phyloP scores from a whole-genome alignment of 2,888 invertebrate species.

The Arenicola marina region DNA sequence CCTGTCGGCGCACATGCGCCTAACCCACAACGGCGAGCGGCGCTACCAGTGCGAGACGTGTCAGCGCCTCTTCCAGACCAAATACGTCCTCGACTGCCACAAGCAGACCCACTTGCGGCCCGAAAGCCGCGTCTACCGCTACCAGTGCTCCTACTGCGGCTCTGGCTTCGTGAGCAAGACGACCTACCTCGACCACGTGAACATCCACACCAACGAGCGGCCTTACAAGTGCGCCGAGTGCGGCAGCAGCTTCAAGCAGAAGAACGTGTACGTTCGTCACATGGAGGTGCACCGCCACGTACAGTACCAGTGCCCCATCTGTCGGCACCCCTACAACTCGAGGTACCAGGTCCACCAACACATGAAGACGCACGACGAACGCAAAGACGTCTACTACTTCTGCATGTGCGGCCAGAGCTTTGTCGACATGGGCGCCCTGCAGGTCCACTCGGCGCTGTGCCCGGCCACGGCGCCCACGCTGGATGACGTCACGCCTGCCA shows the following conservation, averaged over 20 bases:
- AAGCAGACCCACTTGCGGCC: not conserved
- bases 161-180: not conserved
- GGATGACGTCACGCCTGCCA: too few species aligned
- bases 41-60: not conserved
- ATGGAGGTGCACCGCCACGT: not conserved
- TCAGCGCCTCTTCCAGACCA: not conserved
- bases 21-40: not conserved
- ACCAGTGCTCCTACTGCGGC: not conserved
- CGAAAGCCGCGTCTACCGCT: not conserved
- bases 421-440: not conserved
- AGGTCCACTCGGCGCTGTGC: not conserved
- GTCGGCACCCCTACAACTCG: not conserved
- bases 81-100: not conserved
- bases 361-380: not conserved
- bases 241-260: not conserved
- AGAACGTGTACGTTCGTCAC: not conserved
- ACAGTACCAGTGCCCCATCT: not conserved
- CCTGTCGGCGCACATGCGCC: not conserved
- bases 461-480: not conserved
- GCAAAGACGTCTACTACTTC: not conserved
- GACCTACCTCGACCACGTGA: not conserved
- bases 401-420: not conserved
- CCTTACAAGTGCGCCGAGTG: not conserved
- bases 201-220: not conserved
- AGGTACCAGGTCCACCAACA: not conserved